Conservation (phyloP, 2,113 vertebrate genomes). For the Stegastes partitus region DNA sequence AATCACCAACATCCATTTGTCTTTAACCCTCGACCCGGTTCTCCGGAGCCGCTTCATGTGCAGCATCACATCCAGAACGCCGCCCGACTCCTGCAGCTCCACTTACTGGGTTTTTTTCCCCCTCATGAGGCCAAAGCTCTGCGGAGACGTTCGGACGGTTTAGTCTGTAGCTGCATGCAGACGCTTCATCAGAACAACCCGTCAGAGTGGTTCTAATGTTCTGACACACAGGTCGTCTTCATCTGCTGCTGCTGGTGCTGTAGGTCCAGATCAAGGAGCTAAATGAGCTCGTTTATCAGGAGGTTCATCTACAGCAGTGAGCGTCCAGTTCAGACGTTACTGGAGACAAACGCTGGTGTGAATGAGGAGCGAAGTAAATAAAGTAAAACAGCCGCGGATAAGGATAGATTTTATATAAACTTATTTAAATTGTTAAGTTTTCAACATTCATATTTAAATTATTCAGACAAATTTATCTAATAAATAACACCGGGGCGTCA, state of each 20-base stretch:
- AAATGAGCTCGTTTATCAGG: slow-evolving; percentile 5
- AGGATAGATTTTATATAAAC: too few species aligned
- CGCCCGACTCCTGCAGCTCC: too few species aligned
- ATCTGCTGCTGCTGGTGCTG: slow-evolving; percentile 20
- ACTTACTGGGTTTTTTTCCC: not conserved
- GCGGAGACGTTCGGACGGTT: too few species aligned
- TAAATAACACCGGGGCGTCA: too few species aligned
- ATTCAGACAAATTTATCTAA: too few species aligned
- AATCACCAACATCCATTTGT: slow-evolving; percentile 48
- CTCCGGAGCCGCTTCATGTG: not conserved
- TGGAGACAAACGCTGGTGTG: not conserved
- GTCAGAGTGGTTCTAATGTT: too few species aligned
- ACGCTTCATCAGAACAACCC: slow-evolving; percentile 40
- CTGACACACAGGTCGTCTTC: too few species aligned
- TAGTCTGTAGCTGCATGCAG: slow-evolving; percentile 18
- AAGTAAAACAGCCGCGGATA: too few species aligned
- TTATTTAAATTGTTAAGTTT: too few species aligned
- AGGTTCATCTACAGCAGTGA: not conserved
- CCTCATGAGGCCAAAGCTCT: too few species aligned
- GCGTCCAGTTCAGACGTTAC: slow-evolving; percentile 31
- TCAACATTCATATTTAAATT: too few species aligned
- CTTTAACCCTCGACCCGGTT: slow-evolving; percentile 35
- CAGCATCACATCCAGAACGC: not conserved
- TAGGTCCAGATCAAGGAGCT: not conserved
- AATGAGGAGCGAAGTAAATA: not conserved